Evolutionary conservation across 1,140 invertebrate species (phyloP).

Genomic region (Atta texana): DNA sequence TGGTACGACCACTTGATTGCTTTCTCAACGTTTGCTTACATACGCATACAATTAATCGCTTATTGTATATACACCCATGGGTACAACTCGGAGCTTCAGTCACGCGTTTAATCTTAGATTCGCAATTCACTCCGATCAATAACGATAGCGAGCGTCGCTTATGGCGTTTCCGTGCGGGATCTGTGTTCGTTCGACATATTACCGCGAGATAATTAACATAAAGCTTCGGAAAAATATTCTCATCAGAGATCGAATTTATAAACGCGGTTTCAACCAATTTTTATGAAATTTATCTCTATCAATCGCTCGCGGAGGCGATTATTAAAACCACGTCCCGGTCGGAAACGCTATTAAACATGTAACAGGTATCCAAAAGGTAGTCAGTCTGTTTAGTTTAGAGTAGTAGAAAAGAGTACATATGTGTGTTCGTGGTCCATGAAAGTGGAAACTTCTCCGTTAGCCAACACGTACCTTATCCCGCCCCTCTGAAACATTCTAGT

Average conservation of each 20-base stretch:
- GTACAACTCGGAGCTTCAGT: conserved; percentile 64
- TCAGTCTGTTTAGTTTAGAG: conserved; percentile 82
- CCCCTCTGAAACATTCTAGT: not conserved
- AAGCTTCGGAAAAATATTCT: not conserved
- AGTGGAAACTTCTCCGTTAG: conserved; percentile 46
- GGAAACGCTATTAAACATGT: conserved; percentile 15
- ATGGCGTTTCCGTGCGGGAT: conserved; percentile 36
- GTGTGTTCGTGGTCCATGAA: conserved; percentile 69
- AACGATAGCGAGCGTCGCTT: conserved; percentile 72
- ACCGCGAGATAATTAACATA: not conserved
- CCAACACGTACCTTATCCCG: not conserved
- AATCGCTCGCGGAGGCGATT: too few species aligned
- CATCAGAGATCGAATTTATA: not conserved
- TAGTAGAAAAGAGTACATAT: conserved; percentile 77
- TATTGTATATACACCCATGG: conserved; percentile 76
- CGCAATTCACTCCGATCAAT: conserved; percentile 62
- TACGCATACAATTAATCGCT: conserved; percentile 58
- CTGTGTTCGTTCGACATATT: not conserved
- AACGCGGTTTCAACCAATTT: not conserved
- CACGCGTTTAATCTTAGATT: conserved; percentile 61
- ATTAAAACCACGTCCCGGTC: not conserved
- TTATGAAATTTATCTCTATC: too few species aligned
- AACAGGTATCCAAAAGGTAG: conserved; percentile 82
- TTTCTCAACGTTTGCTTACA: conserved; percentile 66
- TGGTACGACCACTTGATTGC: conserved; percentile 73